These are phyloP conservation scores for Bolinopsis microptera DNA, from an alignment of 37 sponge, comb jelly and placozoan genomes.

Conservation along the genomic window DNA sequence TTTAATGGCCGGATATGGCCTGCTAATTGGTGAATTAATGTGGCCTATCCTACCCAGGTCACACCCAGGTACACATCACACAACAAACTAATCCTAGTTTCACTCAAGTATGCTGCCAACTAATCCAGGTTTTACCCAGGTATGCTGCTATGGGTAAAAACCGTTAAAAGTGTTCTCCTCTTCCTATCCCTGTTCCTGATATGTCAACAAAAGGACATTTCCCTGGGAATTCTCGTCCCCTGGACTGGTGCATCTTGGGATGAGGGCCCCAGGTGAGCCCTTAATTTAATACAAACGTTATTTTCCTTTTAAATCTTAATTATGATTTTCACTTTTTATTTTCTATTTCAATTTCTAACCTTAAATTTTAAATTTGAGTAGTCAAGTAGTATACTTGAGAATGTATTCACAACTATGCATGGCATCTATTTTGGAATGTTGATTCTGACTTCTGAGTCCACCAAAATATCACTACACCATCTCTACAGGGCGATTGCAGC, in stretches of 20 bases:
- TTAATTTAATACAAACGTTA: background rate
- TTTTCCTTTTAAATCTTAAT: background rate
- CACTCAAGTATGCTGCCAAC: background rate
- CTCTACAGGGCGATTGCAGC: constrained; percentile 23
- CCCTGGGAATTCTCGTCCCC: constrained; percentile 23
- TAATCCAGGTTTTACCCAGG: background rate
- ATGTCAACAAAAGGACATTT: background rate
- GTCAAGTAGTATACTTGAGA: too few relatives aligned
- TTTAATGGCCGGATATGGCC: too few relatives aligned
- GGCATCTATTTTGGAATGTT: too few relatives aligned
- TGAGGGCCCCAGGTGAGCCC: constrained; percentile 18
- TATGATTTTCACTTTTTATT: too few relatives aligned
- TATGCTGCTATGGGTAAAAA: background rate
- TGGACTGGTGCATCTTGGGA: background rate
- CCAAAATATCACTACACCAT: too few relatives aligned
- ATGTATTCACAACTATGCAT: too few relatives aligned
- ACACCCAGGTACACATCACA: too few relatives aligned
- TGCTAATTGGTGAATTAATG: too few relatives aligned
- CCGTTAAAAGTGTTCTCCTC: background rate
- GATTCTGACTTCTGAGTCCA: too few relatives aligned
- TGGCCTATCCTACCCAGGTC: too few relatives aligned
- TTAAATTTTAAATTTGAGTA: too few relatives aligned
- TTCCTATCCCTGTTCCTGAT: background rate
- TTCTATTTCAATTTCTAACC: too few relatives aligned
- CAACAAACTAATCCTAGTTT: background rate